These are phyloP conservation scores for Diachasma alloeum DNA, from an alignment of 1,140 invertebrate species.

Conservation along the genomic window DNA sequence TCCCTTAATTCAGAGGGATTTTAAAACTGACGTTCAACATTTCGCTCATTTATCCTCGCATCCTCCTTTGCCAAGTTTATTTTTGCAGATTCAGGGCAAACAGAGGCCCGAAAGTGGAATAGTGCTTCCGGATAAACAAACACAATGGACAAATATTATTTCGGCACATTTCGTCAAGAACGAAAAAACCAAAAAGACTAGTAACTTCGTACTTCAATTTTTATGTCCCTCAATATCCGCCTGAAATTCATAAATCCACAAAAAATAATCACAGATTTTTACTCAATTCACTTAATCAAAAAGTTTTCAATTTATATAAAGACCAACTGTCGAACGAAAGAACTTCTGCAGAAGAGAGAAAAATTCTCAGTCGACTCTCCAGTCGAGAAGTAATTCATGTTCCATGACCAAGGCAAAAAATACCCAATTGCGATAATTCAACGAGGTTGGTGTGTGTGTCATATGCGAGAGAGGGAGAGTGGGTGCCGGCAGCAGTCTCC, in stretches of 20 bases:
- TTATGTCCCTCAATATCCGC: too few relatives aligned
- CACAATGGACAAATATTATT: background rate
- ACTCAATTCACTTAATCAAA: background rate
- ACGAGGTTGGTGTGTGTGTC: conserved; percentile 19
- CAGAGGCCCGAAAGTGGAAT: too few relatives aligned
- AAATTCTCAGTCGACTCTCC: background rate
- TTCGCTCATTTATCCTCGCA: too few relatives aligned
- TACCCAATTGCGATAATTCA: conserved; percentile 49
- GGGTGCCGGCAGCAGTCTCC: background rate
- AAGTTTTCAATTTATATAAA: background rate
- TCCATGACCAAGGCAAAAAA: conserved; percentile 34
- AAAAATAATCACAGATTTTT: background rate
- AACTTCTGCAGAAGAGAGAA: background rate
- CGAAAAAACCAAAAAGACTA: too few relatives aligned
- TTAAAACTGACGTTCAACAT: background rate
- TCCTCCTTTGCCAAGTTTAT: too few relatives aligned
- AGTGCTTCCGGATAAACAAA: too few relatives aligned
- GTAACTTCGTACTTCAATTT: too few relatives aligned
- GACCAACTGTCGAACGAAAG: background rate
- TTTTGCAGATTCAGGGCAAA: too few relatives aligned
- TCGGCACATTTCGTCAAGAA: too few relatives aligned
- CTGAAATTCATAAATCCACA: too few relatives aligned
- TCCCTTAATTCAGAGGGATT: background rate
- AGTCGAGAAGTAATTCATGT: background rate
- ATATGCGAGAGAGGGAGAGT: background rate